Conservation (phyloP, 2,113 vertebrate species). For the Xiphophorus maculatus region DNA sequence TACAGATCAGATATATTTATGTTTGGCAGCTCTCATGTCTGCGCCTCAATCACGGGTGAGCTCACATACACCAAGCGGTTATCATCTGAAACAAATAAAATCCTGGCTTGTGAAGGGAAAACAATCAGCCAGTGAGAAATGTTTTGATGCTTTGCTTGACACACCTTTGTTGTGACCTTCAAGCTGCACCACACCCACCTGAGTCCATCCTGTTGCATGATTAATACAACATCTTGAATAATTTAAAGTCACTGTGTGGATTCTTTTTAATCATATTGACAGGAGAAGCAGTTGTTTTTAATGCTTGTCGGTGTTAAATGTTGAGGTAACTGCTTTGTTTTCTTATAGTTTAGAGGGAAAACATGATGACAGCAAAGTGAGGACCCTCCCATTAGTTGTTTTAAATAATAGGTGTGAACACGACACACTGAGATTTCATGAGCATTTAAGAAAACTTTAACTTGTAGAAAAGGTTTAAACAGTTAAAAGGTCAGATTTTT, state of each 20-base stretch:
- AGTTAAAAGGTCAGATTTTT: background rate
- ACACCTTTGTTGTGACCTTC: conserved; percentile 8
- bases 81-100: background rate
- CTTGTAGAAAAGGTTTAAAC: background rate
- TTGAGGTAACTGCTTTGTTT: background rate
- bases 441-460: background rate
- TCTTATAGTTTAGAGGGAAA: background rate
- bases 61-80: conserved; percentile 28
- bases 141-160: background rate
- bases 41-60: conserved; percentile 44
- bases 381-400: background rate
- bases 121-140: background rate
- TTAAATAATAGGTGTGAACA: background rate
- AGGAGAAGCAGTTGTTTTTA: background rate
- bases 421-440: background rate
- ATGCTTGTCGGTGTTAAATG: background rate
- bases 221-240: conserved; percentile 17
- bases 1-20: conserved; percentile 61
- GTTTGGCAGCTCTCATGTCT: conserved; percentile 44
- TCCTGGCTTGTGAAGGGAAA: background rate
- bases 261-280: background rate
- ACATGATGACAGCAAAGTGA: background rate
- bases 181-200: conserved; percentile 11
- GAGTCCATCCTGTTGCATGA: conserved; percentile 3
- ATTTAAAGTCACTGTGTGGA: conserved; percentile 8